Evolutionary conservation across 2,797 vertebrate species (phyloP).

Genomic region (Melanotaenia boesemani): DNA sequence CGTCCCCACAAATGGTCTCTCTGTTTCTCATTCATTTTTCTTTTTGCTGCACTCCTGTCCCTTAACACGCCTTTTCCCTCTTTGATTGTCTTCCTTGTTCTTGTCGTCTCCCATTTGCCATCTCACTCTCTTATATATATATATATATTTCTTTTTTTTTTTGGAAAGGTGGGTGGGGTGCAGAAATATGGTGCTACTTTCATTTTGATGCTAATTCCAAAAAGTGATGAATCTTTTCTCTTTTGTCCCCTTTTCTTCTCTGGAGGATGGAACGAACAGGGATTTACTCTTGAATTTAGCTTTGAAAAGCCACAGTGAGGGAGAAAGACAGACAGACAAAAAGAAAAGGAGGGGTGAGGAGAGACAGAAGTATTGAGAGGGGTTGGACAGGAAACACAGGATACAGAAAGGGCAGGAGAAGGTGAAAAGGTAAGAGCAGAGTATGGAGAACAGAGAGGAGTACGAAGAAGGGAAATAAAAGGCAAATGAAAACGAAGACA

Average conservation of each 20-base stretch:
- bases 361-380: constrained; percentile 53
- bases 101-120: constrained; percentile 69
- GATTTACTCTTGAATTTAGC: constrained; percentile 78
- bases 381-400: constrained; percentile 35
- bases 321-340: constrained; percentile 21
- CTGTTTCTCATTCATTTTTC: constrained; percentile 69
- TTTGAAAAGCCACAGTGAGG: constrained; percentile 57
- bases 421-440: constrained; percentile 25
- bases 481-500: not conserved
- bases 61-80: constrained; percentile 60
- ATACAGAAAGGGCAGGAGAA: constrained; percentile 27
- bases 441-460: not conserved
- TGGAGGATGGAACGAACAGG: constrained; percentile 68
- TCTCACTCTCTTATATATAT: constrained; percentile 19
- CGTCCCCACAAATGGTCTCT: constrained; percentile 82
- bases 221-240: constrained; percentile 88
- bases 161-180: not conserved
- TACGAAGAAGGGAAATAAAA: constrained; percentile 19
- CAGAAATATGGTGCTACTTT: constrained; percentile 85
- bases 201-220: constrained; percentile 88
- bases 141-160: constrained; percentile 51
- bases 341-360: constrained; percentile 13
- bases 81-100: constrained; percentile 70
- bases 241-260: constrained; percentile 80
- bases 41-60: constrained; percentile 57